These are phyloP conservation scores for Sphenopsis melanotis DNA, from an alignment of 2,797 vertebrate species.

Conservation along the genomic window DNA sequence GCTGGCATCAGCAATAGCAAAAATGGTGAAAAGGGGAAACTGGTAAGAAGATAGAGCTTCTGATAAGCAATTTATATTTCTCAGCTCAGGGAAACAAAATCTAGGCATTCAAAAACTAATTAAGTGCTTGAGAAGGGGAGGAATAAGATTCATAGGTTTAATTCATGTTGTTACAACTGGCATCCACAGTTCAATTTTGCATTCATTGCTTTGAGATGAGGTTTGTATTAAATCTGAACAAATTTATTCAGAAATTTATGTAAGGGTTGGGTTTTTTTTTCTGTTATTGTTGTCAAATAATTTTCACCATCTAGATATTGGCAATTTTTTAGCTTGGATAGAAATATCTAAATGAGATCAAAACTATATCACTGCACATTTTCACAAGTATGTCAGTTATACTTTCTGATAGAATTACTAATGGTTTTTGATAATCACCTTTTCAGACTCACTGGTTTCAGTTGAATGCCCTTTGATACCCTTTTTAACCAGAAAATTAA, in stretches of 20 bases:
- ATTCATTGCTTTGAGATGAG: constrained; percentile 6
- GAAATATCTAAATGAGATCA: neutral
- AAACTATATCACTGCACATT: neutral
- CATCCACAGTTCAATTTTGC: neutral
- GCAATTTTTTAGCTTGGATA: neutral
- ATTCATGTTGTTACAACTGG: neutral
- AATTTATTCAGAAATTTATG: constrained; percentile 9
- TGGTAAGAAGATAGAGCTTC: neutral
- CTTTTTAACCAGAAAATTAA: neutral
- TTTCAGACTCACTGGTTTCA: neutral
- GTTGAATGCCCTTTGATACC: neutral
- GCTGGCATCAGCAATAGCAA: neutral
- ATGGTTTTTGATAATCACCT: neutral
- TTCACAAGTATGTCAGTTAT: neutral
- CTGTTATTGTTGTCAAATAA: neutral
- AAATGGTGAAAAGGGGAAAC: neutral
- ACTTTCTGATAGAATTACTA: neutral
- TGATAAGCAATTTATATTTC: constrained; percentile 1
- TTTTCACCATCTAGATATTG: neutral
- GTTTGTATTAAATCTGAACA: neutral
- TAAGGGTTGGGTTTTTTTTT: neutral
- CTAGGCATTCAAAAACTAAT: constrained; percentile 1
- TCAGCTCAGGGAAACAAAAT: neutral
- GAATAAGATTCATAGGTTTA: neutral
- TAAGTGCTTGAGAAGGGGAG: neutral